phyloP scores from a whole-genome alignment of 2,797 vertebrate genomes.

The Anguilla megastoma region DNA sequence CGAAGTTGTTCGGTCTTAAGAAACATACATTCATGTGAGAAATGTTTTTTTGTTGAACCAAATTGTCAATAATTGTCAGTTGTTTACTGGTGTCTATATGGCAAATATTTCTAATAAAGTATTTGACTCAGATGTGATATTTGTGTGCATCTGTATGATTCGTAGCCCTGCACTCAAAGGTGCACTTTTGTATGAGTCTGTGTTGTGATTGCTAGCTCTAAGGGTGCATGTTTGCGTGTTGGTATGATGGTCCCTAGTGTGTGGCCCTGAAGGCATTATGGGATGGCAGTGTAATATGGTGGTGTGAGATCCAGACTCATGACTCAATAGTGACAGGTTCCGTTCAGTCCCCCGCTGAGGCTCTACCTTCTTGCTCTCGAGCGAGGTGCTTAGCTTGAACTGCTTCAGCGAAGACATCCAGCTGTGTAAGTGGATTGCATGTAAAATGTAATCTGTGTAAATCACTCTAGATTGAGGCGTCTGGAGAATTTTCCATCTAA shows the following conservation, averaged over 20 bases:
- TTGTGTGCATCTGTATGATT: too few species aligned
- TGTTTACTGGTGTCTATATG: background rate
- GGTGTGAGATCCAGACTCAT: background rate
- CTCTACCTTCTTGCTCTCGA: background rate
- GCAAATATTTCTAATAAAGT: background rate
- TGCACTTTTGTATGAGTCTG: background rate
- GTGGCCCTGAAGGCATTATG: background rate
- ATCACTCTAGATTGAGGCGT: background rate
- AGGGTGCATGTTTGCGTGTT: background rate
- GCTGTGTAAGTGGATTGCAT: background rate
- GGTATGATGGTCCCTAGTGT: background rate
- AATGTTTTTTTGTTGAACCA: too few species aligned
- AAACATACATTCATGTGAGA: background rate
- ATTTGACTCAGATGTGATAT: background rate
- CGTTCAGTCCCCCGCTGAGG: background rate
- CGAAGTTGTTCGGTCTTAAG: background rate
- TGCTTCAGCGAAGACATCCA: background rate
- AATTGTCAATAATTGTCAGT: background rate
- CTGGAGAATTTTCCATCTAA: background rate
- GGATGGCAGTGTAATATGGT: background rate
- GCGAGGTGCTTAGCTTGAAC: background rate
- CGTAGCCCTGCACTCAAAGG: too few species aligned
- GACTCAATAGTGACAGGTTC: background rate
- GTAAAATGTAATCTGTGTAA: background rate
- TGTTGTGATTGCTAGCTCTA: background rate